Evolutionary conservation across 2,797 vertebrate genomes (phyloP).

Genomic region (Phalloptychus januarius): DNA sequence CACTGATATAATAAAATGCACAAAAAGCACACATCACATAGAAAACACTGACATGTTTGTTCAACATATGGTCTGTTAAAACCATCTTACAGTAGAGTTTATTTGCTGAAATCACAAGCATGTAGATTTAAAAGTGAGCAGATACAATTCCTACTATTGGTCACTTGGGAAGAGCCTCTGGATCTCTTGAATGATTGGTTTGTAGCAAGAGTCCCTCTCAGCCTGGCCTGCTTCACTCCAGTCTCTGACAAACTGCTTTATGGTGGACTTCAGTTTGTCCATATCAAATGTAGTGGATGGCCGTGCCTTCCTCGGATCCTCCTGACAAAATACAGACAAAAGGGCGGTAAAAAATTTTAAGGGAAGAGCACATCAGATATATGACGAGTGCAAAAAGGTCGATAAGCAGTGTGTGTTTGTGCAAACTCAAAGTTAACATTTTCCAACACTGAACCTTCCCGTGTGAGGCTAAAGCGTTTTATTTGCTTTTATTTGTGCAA

Average conservation of each 20-base stretch:
- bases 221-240: constrained; percentile 93
- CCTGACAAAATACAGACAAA: constrained; percentile 43
- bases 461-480: not conserved
- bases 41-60: constrained; percentile 52
- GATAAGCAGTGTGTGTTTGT: not conserved
- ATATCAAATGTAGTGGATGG: constrained; percentile 96
- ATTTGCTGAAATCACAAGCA: constrained; percentile 22
- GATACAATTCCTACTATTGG: constrained; percentile 84
- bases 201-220: constrained; percentile 95
- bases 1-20: constrained; percentile 78
- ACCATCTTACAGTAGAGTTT: constrained; percentile 3
- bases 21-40: constrained; percentile 70
- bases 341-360: not conserved
- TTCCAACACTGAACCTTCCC: not conserved
- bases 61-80: constrained; percentile 5
- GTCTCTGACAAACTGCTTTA: constrained; percentile 99
- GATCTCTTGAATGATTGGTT: constrained; percentile 93
- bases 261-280: constrained; percentile 99
- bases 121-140: constrained; percentile 11
- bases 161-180: constrained; percentile 92
- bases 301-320: constrained; percentile 81
- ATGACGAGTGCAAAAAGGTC: not conserved
- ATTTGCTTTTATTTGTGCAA: not conserved
- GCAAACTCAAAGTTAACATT: not conserved
- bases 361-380: not conserved